Evolutionary conservation across 64 coral and sea anemone genomes (phyloP), one percentile per base, ranked within the genome.

Genomic region (Actinia tenebrosa): DNA sequence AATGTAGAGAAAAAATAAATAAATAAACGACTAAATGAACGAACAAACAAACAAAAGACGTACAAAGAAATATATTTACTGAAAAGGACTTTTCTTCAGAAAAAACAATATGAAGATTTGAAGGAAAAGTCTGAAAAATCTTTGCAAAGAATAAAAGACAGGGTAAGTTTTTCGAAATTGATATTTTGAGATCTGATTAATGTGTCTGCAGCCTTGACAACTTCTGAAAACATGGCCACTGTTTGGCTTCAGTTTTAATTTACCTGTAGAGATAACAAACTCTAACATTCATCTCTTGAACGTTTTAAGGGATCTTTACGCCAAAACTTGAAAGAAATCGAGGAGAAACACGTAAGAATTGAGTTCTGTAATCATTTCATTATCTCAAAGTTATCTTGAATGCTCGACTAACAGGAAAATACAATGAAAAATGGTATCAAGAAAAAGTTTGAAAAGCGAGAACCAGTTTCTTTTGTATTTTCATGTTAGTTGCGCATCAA

Each of bases 41-140:
- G 30, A 37, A 37, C 30, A 37, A 37, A 37, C 30, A 37, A 37
- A 37, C 30, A 37, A 37, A 37, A 37, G 30, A 37, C 30, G 17
- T 60, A 60, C 7, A 60, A 60, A 13, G 47, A 50, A 50, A 5
- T 50, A 4, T 50, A 5, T 50, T 50, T 50, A 50, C 47, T 50
- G 47, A 50, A 50, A 50, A 50, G 7, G 7, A 50, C 7, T 52
- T 81, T 87, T 75, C 18, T 59, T 71, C 18, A 92, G 90, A 87
- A 87, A 87, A 71, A 14, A 47, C 80, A 83, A 19, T 92, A 71
- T 58, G 90, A 87, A 54, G 54, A 79, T 45, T 20, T 92, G 37
- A 87, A 92, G 80, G 58, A 81, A 68, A 87, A 87, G 78, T 66
- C 60, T 64, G 77, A 83, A 20, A 25, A 92, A 66, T 45, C 50